Evolutionary conservation across 1,140 invertebrate genomes (phyloP).

Genomic region (Thaumatotibia leucotreta): DNA sequence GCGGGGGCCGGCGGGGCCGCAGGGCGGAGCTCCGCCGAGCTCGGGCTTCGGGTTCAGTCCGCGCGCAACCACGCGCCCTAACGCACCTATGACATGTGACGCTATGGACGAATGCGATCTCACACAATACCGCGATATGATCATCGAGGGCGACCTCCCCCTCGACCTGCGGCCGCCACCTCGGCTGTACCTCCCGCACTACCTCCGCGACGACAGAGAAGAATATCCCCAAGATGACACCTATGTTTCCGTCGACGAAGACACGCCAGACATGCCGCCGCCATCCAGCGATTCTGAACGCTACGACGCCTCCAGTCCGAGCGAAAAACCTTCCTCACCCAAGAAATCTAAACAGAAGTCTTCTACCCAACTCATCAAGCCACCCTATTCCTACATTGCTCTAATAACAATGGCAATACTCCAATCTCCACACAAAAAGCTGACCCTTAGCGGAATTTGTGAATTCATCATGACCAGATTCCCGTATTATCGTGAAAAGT

Average conservation of each 20-base stretch:
- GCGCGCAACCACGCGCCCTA: constrained; percentile 49
- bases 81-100: constrained; percentile 66
- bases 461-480: constrained; percentile 99
- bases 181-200: constrained; percentile 60
- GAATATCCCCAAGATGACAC: constrained; percentile 62
- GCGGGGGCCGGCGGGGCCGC: constrained; percentile 23
- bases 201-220: constrained; percentile 52
- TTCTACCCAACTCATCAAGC: constrained; percentile 81
- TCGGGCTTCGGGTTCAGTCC: constrained; percentile 34
- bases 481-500: constrained; percentile 96
- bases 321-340: constrained; percentile 55
- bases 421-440: constrained; percentile 97
- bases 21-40: constrained; percentile 26
- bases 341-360: constrained; percentile 66
- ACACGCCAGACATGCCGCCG: constrained; percentile 57
- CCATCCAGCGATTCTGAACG: constrained; percentile 63
- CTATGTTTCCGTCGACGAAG: constrained; percentile 68
- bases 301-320: constrained; percentile 60
- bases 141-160: constrained; percentile 66
- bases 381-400: constrained; percentile 98
- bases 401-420: constrained; percentile 98
- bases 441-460: constrained; percentile 98
- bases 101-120: constrained; percentile 70
- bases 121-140: constrained; percentile 67
- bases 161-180: constrained; percentile 65